phyloP scores from a whole-genome alignment of 2,113 vertebrate genomes.

The Cephalopterus ornatus region DNA sequence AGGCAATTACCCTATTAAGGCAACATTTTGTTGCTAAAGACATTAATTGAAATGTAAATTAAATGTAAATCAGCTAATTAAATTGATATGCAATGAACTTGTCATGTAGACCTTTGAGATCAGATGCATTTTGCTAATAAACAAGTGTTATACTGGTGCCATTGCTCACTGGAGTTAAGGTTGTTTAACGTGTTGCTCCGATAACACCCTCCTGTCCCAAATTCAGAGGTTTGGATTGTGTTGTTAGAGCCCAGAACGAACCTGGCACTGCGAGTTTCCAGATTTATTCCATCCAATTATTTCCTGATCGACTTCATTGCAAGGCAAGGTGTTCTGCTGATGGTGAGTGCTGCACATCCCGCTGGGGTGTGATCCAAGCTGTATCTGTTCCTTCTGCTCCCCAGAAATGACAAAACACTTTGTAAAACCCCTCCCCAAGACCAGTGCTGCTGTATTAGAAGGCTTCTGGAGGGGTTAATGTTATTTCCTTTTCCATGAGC shows the following conservation, averaged over 20 bases:
- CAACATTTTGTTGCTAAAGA: conserved; percentile 81
- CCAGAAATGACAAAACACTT: background rate
- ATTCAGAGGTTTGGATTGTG: background rate
- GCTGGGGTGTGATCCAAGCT: background rate
- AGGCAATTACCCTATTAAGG: conserved; percentile 85
- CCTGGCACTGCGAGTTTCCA: background rate
- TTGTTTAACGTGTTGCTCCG: conserved; percentile 21
- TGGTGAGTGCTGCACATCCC: background rate
- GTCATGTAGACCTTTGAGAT: conserved; percentile 77
- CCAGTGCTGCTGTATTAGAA: accelerated
- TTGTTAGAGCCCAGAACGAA: background rate
- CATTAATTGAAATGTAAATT: conserved; percentile 88
- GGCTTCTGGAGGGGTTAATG: background rate
- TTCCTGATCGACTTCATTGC: background rate
- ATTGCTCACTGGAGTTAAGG: conserved; percentile 57
- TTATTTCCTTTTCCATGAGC: background rate
- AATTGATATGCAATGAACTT: conserved; percentile 85
- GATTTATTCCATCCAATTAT: background rate
- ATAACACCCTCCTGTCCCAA: background rate
- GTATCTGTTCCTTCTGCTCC: background rate
- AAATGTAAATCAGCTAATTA: conserved; percentile 87
- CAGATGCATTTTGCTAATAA: conserved; percentile 79
- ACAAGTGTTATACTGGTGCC: conserved; percentile 65
- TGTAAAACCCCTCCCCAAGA: background rate
- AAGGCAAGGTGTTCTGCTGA: background rate